Conservation (phyloP, 30 jellyfish, hydroid and myxozoan genomes). For the Pelagia noctiluca region DNA sequence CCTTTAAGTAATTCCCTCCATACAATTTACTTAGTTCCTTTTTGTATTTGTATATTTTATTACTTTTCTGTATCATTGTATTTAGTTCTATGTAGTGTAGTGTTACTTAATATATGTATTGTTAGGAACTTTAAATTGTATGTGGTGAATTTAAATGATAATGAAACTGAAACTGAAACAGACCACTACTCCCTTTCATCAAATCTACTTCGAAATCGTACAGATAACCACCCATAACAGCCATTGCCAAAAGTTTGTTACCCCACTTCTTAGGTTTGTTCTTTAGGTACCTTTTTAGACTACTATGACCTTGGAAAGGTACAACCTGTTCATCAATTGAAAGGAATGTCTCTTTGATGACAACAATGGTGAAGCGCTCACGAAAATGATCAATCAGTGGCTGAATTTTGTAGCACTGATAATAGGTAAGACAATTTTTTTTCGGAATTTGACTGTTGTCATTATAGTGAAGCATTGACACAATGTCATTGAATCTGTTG, state of each 20-base stretch:
- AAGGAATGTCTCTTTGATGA: neutral
- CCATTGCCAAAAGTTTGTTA: conserved; percentile 67
- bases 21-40: too few relatives aligned
- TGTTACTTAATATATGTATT: too few relatives aligned
- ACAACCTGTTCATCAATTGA: conserved; percentile 57
- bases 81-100: too few relatives aligned
- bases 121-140: too few relatives aligned
- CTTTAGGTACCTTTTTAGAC: conserved; percentile 42
- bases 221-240: conserved; percentile 63
- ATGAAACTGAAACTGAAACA: too few relatives aligned
- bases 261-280: conserved; percentile 76
- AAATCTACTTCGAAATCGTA: conserved; percentile 62
- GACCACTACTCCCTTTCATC: conserved; percentile 47
- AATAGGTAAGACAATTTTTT: neutral
- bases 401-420: conserved; percentile 26
- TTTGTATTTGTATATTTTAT: too few relatives aligned
- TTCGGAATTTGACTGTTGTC: too few relatives aligned
- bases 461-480: too few relatives aligned
- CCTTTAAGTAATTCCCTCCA: too few relatives aligned
- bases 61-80: too few relatives aligned
- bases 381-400: conserved; percentile 44
- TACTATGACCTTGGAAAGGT: conserved; percentile 57
- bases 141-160: too few relatives aligned
- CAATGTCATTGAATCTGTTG: too few relatives aligned
- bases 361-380: neutral